Conservation (phyloP, 2,113 vertebrate species). For the Stomatorhinus ivindoensis region DNA sequence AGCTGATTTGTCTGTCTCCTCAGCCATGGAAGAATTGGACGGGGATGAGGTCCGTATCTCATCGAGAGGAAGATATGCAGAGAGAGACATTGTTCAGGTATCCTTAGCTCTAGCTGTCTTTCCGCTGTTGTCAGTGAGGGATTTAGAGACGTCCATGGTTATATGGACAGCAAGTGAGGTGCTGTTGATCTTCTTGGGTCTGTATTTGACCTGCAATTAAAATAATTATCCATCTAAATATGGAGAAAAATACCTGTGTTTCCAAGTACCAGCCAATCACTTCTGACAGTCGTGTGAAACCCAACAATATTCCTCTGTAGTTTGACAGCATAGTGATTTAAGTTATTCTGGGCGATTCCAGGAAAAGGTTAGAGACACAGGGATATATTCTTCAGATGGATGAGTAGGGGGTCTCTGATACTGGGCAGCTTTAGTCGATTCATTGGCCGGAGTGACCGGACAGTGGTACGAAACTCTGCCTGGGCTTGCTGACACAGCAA, state of each 20-base stretch:
- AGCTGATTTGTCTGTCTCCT: constrained; percentile 17
- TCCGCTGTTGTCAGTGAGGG: too few species aligned
- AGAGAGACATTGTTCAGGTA: constrained; percentile 98
- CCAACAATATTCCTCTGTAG: background rate
- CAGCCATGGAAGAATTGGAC: constrained; percentile 95
- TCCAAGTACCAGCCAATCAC: background rate
- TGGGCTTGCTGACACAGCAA: background rate
- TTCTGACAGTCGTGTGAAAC: background rate
- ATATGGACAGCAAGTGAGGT: background rate
- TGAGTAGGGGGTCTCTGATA: background rate
- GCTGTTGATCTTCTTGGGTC: too few species aligned
- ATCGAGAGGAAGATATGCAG: constrained; percentile 87
- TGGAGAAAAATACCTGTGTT: background rate
- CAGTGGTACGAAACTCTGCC: background rate
- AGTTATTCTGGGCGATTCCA: background rate
- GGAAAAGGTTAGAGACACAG: background rate
- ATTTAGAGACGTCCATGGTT: background rate
- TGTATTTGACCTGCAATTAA: background rate
- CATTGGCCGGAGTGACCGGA: background rate
- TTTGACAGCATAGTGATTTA: background rate
- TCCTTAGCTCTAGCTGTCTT: background rate
- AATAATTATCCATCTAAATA: background rate
- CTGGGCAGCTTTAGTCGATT: background rate
- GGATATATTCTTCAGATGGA: background rate
- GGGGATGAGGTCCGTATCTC: constrained; percentile 91